A percentile compares a stretch with the other conserved stretches of the same genome.
Evolutionary conservation across 2,113 vertebrate genomes (phyloP).

Genomic region (Tetraodon nigroviridis): DNA sequence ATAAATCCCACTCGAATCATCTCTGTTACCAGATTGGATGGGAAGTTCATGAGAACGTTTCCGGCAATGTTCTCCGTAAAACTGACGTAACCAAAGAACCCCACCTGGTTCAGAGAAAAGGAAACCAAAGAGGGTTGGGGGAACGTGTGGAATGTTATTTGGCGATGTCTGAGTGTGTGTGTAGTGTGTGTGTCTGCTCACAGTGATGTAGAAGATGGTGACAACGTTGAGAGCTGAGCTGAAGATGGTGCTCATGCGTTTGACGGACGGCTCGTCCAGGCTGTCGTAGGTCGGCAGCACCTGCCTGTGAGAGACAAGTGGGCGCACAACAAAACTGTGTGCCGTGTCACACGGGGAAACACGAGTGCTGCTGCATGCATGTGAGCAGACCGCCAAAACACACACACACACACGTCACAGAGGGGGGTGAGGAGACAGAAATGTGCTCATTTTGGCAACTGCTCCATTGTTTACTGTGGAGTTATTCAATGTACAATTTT

Average conservation of each 20-base stretch:
- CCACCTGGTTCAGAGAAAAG: constrained; percentile 76
- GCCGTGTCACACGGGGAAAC: constrained; percentile 7
- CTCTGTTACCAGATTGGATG: constrained; percentile 93
- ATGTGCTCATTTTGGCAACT: background rate
- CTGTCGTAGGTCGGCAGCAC: constrained; percentile 97
- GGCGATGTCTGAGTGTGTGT: background rate
- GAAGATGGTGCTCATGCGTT: constrained; percentile 98
- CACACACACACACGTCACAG: background rate
- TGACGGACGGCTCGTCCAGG: constrained; percentile 95
- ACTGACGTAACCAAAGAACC: constrained; percentile 96
- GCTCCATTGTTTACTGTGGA: too few species aligned
- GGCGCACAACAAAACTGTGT: constrained; percentile 18
- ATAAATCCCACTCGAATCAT: constrained; percentile 94
- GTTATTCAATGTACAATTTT: too few species aligned
- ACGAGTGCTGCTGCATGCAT: constrained; percentile 16
- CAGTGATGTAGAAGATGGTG: constrained; percentile 94
- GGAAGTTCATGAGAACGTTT: constrained; percentile 96
- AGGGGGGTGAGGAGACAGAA: background rate
- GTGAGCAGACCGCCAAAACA: constrained; percentile 6
- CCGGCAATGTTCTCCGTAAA: constrained; percentile 91
- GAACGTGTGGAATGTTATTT: background rate
- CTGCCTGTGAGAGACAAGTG: constrained; percentile 78
- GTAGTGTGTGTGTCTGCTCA: constrained; percentile 69
- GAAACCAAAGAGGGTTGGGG: background rate
- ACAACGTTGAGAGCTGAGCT: constrained; percentile 91